These are phyloP conservation scores for Pelosia muscerda DNA, from an alignment of 2,888 invertebrate species.

Conservation along the genomic window DNA sequence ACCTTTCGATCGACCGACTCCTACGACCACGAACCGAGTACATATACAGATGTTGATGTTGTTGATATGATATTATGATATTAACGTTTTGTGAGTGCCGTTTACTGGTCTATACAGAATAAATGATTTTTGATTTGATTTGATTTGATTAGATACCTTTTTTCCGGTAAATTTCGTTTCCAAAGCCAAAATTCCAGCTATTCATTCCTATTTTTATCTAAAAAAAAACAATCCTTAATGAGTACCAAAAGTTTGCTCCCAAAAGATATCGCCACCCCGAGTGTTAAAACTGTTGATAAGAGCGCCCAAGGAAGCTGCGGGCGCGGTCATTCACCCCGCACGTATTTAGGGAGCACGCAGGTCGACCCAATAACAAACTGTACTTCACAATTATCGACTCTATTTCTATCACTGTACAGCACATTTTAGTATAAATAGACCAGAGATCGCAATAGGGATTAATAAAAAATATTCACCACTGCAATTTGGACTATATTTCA, in stretches of 20 bases:
- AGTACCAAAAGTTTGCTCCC: not conserved
- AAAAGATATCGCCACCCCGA: constrained; percentile 8
- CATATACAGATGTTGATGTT: too few species aligned
- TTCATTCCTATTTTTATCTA: too few species aligned
- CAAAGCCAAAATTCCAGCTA: too few species aligned
- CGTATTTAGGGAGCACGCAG: constrained; percentile 41
- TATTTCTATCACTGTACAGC: not conserved
- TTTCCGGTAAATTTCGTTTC: not conserved
- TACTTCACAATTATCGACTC: constrained; percentile 6
- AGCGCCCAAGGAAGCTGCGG: constrained; percentile 28
- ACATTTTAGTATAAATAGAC: constrained; percentile 8
- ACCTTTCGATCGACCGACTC: too few species aligned
- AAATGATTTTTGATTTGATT: too few species aligned
- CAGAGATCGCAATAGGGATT: not conserved
- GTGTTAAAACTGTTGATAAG: constrained; percentile 14
- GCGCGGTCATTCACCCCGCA: constrained; percentile 41
- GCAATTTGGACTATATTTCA: constrained; percentile 37
- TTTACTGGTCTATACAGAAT: too few species aligned
- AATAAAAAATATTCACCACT: constrained; percentile 27
- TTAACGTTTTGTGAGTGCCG: too few species aligned
- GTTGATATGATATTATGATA: too few species aligned
- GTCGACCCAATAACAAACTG: constrained; percentile 18
- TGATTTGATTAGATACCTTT: too few species aligned
- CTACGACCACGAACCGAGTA: too few species aligned
- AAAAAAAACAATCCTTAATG: not conserved